phyloP scores from a whole-genome alignment of 2,888 invertebrate species.

The Eupeodes latifasciatus region DNA sequence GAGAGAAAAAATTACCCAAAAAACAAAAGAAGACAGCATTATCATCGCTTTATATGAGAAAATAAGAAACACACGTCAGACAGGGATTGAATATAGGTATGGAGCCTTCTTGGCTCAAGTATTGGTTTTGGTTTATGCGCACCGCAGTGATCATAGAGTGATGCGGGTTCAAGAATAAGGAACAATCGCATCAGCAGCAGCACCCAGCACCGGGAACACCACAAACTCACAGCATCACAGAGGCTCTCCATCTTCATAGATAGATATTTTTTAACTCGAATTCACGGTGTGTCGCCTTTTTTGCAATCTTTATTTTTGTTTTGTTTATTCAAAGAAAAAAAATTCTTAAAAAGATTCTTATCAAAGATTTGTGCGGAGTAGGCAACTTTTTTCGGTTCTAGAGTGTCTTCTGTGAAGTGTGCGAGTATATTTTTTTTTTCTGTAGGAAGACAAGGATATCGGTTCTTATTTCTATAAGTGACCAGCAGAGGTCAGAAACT shows the following conservation, averaged over 20 bases:
- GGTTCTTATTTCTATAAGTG: constrained; percentile 62
- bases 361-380: constrained; percentile 42
- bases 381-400: background rate
- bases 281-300: constrained; percentile 63
- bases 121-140: constrained; percentile 70
- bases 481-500: constrained; percentile 58
- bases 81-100: background rate
- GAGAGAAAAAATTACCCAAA: constrained; percentile 37
- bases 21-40: constrained; percentile 18
- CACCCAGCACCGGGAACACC: background rate
- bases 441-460: background rate
- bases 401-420: constrained; percentile 46
- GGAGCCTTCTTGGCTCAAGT: constrained; percentile 21
- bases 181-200: background rate
- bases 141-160: constrained; percentile 32
- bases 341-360: constrained; percentile 57
- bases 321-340: constrained; percentile 14
- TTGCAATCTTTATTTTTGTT: constrained; percentile 51
- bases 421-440: background rate
- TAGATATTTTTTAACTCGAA: constrained; percentile 55
- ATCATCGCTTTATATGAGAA: background rate
- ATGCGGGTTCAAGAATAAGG: constrained; percentile 56
- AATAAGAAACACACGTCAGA: constrained; percentile 30
- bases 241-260: constrained; percentile 21
- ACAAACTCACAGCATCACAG: background rate